Percentiles rank a stretch among this genome's conserved stretches.
These are phyloP conservation scores for Monodelphis domestica DNA, from an alignment of 2,797 vertebrate genomes.

Conservation along the genomic window DNA sequence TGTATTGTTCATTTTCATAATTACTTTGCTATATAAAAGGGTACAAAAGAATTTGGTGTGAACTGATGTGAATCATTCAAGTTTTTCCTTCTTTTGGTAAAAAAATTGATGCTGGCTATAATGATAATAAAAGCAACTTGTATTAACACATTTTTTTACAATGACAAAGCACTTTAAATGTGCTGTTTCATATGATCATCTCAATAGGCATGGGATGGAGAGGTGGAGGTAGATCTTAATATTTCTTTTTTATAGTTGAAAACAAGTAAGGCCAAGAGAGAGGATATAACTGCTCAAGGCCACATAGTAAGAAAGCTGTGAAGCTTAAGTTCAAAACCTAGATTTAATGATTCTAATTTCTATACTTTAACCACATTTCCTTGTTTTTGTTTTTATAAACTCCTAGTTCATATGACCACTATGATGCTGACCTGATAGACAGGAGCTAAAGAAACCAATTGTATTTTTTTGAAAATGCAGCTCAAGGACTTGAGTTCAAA, in stretches of 20 bases:
- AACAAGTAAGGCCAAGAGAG: neutral
- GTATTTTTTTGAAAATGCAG: neutral
- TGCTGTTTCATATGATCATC: neutral
- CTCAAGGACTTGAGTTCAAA: neutral
- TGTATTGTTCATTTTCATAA: slow-evolving; percentile 69
- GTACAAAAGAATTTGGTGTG: slow-evolving; percentile 58
- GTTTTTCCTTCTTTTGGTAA: slow-evolving; percentile 58
- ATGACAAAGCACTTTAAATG: neutral
- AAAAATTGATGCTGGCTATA: slow-evolving; percentile 10
- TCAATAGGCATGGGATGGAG: no score
- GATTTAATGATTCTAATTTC: neutral
- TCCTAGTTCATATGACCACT: slow-evolving; percentile 16
- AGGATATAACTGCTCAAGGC: neutral
- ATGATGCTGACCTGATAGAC: slow-evolving; percentile 25
- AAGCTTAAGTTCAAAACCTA: neutral
- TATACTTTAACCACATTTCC: neutral
- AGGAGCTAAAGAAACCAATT: slow-evolving; percentile 25
- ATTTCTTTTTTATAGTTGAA: neutral
- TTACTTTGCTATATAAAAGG: slow-evolving; percentile 66
- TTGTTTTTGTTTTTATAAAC: neutral
- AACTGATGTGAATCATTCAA: slow-evolving; percentile 61
- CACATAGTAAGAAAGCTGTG: neutral
- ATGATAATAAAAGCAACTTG: neutral
- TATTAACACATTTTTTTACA: neutral
- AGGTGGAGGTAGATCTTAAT: neutral